Percentiles rank a stretch among this genome's conserved stretches.
These are phyloP conservation scores for Hylaea fasciaria DNA, from an alignment of 2,888 invertebrate genomes.

Conservation along the genomic window DNA sequence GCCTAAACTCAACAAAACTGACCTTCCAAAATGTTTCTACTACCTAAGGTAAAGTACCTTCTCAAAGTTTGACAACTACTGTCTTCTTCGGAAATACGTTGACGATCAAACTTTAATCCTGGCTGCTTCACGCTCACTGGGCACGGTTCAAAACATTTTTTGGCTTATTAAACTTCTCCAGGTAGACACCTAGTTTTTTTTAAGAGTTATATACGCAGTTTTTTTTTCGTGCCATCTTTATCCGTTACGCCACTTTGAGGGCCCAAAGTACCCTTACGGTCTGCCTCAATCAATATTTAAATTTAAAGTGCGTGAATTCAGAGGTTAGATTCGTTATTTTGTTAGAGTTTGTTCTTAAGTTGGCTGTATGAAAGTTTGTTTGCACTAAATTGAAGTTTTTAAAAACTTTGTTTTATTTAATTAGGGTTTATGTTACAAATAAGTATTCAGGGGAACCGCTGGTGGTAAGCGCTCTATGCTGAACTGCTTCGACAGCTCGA, in stretches of 20 bases:
- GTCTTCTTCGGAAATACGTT: conserved; percentile 54
- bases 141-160: conserved; percentile 81
- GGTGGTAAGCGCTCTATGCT: no score
- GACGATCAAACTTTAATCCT: conserved; percentile 71
- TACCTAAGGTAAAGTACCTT: background rate
- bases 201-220: conserved; percentile 7
- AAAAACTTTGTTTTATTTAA: no score
- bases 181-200: conserved; percentile 60
- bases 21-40: background rate
- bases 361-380: background rate
- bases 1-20: no score
- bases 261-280: conserved; percentile 50
- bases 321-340: conserved; percentile 42
- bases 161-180: conserved; percentile 77
- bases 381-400: no score
- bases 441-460: no score
- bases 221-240: conserved; percentile 43
- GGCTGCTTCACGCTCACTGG: conserved; percentile 78
- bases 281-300: conserved; percentile 66
- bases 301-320: conserved; percentile 55
- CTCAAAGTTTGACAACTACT: conserved; percentile 61
- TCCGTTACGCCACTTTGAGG: conserved; percentile 46
- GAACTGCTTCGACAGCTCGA: no score
- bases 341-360: conserved; percentile 26
- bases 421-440: no score